Evolutionary conservation across 2,113 vertebrate genomes (phyloP), one percentile per base, ranked within the genome.

Genomic region (Antennarius striatus): DNA sequence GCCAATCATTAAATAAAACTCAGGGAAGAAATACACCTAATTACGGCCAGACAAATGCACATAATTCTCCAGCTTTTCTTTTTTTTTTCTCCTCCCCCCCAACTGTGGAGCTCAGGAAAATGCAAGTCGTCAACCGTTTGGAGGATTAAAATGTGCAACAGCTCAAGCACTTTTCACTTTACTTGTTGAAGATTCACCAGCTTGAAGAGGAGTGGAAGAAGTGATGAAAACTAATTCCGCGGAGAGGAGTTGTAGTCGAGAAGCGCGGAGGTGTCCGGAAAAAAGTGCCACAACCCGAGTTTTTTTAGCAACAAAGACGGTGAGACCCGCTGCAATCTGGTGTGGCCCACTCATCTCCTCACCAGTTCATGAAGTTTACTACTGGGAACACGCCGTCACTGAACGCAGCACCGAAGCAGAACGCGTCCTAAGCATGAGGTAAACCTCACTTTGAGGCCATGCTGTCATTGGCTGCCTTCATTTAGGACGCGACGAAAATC

Each of bases 1-100:
- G 77, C 89, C 82, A 81, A 90, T 92, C 83, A 88, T 88, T 90
- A 89, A 82, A 86, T 85, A 86, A 88, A 88, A 84, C 73, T 82
- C 81, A 77, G 74, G 73, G 83, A 87, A 81, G 85, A 89, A 91
- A 89, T 87, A 86, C 65, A 86, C 86, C 88, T 91, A 90, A 93
- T 91, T 91, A 91, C 68, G 29, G 63, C 66, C 68, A 79, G 72
- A 80, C 84, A 88, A 89, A 91, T 71, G 84, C 82, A 68, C 65
- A 73, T 69, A 85, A 91, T 79, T 88, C 81, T 67, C 62, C 69
- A 12, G 40, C 4, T n/a, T 4, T 13, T 4, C 3, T 40, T 40
- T 4, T 40, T 40, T 40, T 49, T 49, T 7, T 3, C 15, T 16
- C n/a, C 16, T 10, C 56, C 30, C 22, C 47, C 3, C 16, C 40